Evolutionary conservation across 2,888 invertebrate species (phyloP).

Genomic region (Stenotaenia linearis): DNA sequence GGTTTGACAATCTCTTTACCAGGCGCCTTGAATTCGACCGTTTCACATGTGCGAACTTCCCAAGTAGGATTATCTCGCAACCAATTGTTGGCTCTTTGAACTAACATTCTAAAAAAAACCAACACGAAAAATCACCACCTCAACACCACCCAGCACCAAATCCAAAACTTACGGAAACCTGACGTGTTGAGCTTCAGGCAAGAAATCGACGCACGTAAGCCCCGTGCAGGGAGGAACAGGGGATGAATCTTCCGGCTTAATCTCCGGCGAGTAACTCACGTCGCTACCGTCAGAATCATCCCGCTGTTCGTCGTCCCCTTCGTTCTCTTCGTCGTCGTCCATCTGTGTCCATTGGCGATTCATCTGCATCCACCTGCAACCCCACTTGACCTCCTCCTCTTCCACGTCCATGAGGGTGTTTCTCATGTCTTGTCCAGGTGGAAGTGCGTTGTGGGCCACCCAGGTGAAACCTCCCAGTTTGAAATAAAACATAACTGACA

Average conservation of each 20-base stretch:
- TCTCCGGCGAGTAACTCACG: neutral
- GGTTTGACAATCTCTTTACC: slow-evolving; percentile 27
- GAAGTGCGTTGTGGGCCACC: neutral
- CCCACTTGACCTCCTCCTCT: neutral
- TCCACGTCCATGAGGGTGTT: neutral
- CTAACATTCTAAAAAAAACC: neutral
- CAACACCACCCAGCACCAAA: no score
- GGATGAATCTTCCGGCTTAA: neutral
- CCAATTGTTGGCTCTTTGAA: slow-evolving; percentile 31
- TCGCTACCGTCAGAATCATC: neutral
- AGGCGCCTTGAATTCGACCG: slow-evolving; percentile 28
- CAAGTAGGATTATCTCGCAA: slow-evolving; percentile 29
- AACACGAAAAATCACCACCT: neutral
- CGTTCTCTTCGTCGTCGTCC: neutral
- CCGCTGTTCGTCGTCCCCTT: neutral
- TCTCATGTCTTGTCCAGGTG: neutral
- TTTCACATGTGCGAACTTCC: slow-evolving; percentile 31
- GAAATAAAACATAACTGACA: neutral
- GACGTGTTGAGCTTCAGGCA: slow-evolving; percentile 28
- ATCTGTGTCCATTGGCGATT: neutral
- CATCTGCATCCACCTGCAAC: neutral
- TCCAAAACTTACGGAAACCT: slow-evolving; percentile 28
- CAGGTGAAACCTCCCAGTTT: neutral
- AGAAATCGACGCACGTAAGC: slow-evolving; percentile 26
- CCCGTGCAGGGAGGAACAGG: slow-evolving; percentile 29